phyloP scores from a whole-genome alignment of 2,113 vertebrate species.

The Apteryx owenii region DNA sequence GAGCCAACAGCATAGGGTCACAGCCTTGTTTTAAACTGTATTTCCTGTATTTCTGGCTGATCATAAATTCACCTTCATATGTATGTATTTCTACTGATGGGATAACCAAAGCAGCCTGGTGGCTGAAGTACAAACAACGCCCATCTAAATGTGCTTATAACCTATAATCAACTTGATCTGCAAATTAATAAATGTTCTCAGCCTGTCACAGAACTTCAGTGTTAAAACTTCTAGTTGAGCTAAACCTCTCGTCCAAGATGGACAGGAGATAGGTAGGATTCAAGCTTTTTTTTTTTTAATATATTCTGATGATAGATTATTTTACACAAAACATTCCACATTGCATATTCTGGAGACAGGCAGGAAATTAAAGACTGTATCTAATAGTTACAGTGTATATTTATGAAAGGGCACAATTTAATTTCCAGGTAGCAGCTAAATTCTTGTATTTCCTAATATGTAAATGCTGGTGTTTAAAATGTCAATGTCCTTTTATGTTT shows the following conservation, averaged over 20 bases:
- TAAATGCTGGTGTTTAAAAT: not conserved
- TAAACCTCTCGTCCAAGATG: not conserved
- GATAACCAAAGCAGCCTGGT: not conserved
- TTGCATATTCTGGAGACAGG: not conserved
- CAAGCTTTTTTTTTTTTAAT: not conserved
- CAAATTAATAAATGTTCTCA: not conserved
- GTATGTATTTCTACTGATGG: not conserved
- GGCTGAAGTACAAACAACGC: not conserved
- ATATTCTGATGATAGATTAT: not conserved
- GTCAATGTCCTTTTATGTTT: not conserved
- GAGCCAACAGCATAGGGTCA: too few relatives aligned
- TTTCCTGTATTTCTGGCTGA: not conserved
- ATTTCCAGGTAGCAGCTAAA: not conserved
- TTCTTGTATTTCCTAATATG: not conserved
- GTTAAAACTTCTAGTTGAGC: not conserved
- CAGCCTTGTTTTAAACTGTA: too few relatives aligned
- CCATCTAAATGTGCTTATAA: not conserved
- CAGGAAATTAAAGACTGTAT: slow-evolving; percentile 48
- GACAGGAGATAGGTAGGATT: not conserved
- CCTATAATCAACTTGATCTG: not conserved
- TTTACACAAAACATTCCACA: not conserved
- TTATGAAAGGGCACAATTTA: not conserved
- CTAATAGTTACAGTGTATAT: not conserved
- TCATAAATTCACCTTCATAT: not conserved
- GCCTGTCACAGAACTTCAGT: not conserved